phyloP scores from a whole-genome alignment of 2,113 vertebrate genomes.

The Muntiacus muntjak region DNA sequence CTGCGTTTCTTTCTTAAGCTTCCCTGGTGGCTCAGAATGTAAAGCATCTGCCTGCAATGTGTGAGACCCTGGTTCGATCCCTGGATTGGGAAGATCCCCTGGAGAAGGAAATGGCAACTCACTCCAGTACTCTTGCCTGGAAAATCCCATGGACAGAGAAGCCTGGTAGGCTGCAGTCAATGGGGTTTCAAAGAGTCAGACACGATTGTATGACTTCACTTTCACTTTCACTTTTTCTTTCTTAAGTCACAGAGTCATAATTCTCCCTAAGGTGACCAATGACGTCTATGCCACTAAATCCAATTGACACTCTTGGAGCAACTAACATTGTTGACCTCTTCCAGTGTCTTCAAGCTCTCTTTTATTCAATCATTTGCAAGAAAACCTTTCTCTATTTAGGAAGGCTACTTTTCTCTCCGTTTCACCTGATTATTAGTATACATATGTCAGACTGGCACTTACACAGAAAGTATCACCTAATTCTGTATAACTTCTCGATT shows the following conservation, averaged over 20 bases:
- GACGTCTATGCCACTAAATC: background rate
- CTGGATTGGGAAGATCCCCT: background rate
- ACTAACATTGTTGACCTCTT: background rate
- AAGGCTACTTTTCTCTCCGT: background rate
- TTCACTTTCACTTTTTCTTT: background rate
- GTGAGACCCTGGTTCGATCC: background rate
- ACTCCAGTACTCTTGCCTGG: background rate
- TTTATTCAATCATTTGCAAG: background rate
- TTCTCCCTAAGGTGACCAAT: background rate
- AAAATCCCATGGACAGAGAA: background rate
- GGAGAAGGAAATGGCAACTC: background rate
- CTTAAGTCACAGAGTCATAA: background rate
- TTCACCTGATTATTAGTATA: background rate
- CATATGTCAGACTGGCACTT: background rate
- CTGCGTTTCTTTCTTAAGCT: background rate
- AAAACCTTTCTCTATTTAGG: background rate
- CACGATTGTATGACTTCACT: accelerated
- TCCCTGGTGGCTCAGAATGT: background rate
- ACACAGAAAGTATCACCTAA: background rate
- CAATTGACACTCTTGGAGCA: background rate
- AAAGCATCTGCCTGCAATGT: background rate
- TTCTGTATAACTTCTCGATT: background rate
- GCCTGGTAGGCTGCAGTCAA: background rate
- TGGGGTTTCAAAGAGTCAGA: background rate
- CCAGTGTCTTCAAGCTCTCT: background rate